Conservation (phyloP, 2,113 vertebrate species). For the Speoplatyrhinus poulsoni region DNA sequence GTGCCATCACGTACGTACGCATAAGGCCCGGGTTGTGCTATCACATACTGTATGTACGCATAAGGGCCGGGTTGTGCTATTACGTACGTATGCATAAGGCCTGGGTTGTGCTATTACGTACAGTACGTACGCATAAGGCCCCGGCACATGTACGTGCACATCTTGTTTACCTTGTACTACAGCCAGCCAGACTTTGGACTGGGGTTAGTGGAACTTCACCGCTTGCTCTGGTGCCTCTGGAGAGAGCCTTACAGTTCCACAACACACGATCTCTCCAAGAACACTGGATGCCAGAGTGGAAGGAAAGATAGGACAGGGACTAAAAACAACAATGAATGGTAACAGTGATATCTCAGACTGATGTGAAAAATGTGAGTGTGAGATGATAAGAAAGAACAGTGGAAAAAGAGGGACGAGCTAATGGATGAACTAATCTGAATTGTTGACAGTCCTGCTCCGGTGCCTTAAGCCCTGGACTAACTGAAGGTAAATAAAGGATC, state of each 20-base stretch:
- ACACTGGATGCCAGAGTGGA: constrained; percentile 12
- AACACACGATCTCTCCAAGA: constrained; percentile 40
- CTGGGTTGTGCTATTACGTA: no score
- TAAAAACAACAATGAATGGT: neutral
- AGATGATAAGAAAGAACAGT: constrained; percentile 8
- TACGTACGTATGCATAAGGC: no score
- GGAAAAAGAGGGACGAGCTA: constrained; percentile 21
- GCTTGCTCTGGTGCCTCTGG: constrained; percentile 31
- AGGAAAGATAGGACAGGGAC: neutral
- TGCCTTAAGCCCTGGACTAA: neutral
- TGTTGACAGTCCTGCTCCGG: neutral
- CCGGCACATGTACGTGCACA: neutral
- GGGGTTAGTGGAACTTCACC: neutral
- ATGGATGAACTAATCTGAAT: constrained; percentile 40
- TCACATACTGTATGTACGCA: no score
- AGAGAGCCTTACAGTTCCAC: constrained; percentile 30
- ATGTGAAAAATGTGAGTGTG: neutral
- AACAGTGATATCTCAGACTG: neutral
- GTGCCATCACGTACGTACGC: no score
- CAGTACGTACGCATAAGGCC: neutral
- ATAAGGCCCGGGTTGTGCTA: no score
- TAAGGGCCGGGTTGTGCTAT: no score
- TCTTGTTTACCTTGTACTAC: constrained; percentile 10
- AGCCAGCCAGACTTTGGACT: constrained; percentile 9
- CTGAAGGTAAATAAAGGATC: neutral